phyloP scores from a whole-genome alignment of 2,888 invertebrate species.

The Zaprionus obscuricornis region DNA sequence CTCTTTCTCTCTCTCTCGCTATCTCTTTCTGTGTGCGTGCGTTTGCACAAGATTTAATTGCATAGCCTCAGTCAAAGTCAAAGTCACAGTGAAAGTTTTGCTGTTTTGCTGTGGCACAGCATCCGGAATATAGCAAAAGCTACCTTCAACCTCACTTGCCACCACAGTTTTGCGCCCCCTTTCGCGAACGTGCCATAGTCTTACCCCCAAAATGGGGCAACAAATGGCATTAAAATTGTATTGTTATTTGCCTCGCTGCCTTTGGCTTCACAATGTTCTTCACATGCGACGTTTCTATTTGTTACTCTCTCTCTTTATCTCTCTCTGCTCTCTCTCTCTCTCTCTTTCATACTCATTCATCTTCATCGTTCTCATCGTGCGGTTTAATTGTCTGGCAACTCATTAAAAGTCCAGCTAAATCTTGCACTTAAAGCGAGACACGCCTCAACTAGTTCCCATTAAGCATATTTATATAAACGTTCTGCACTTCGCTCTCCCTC shows the following conservation, averaged over 20 bases:
- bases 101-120: constrained; percentile 15
- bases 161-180: neutral
- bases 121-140: neutral
- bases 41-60: constrained; percentile 67
- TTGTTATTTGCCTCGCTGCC: constrained; percentile 55
- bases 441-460: constrained; percentile 34
- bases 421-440: constrained; percentile 44
- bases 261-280: neutral
- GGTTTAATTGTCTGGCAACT: constrained; percentile 74
- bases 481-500: neutral
- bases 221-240: constrained; percentile 70
- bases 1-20: constrained; percentile 1
- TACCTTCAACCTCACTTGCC: neutral
- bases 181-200: neutral
- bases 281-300: neutral
- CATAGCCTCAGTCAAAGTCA: constrained; percentile 30
- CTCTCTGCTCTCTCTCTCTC: neutral
- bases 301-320: too few species aligned
- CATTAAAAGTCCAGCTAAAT: constrained; percentile 65
- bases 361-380: constrained; percentile 8
- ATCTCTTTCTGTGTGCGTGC: constrained; percentile 29
- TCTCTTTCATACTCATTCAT: too few species aligned
- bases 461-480: constrained; percentile 31
- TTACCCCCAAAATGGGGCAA: neutral
- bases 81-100: constrained; percentile 1